Evolutionary conservation across 2,113 vertebrate genomes (phyloP).

Genomic region (Scytalopus superciliaris): DNA sequence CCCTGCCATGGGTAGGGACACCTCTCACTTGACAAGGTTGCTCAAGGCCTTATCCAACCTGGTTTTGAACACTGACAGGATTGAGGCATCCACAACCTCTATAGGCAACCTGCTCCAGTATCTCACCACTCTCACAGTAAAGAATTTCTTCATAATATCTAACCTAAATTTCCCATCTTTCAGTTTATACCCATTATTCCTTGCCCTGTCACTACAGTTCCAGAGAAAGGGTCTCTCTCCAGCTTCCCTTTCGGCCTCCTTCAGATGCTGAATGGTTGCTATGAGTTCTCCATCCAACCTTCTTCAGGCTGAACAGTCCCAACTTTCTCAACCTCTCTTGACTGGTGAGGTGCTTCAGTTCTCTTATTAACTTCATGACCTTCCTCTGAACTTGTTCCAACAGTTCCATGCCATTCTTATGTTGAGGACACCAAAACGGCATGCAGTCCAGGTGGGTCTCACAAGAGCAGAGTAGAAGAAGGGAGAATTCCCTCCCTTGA

Average conservation of each 20-base stretch:
- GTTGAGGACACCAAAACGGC: background rate
- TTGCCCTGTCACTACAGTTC: background rate
- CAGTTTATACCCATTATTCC: background rate
- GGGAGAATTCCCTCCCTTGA: background rate
- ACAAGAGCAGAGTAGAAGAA: background rate
- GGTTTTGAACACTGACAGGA: background rate
- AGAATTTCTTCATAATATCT: background rate
- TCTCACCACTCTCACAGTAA: accelerated
- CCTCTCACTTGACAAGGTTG: background rate
- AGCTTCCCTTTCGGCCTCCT: background rate
- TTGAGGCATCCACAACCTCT: background rate
- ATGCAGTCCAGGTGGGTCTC: background rate
- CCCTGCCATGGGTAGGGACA: background rate
- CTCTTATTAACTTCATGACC: too few relatives aligned
- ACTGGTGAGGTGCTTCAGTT: accelerated
- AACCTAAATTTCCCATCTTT: background rate
- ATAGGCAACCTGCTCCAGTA: too few relatives aligned
- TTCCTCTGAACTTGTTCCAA: background rate
- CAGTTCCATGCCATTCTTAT: background rate
- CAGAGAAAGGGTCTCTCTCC: background rate
- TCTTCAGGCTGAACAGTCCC: background rate
- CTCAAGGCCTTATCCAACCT: background rate
- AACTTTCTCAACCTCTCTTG: background rate
- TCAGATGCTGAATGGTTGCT: background rate
- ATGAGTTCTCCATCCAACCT: background rate